phyloP scores from a whole-genome alignment of 1,140 invertebrate species.

The Colletes gigas region DNA sequence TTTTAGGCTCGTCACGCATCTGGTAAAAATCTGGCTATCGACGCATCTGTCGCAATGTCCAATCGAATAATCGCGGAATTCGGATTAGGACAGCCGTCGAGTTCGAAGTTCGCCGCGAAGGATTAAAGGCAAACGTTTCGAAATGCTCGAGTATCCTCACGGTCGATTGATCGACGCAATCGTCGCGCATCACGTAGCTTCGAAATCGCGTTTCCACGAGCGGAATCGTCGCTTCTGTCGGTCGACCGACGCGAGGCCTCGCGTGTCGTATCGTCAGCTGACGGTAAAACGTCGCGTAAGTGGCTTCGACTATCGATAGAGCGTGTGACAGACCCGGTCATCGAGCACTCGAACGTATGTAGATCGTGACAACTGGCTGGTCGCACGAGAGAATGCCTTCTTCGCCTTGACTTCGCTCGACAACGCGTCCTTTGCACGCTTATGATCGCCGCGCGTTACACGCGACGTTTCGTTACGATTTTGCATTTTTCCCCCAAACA shows the following conservation, averaged over 20 bases:
- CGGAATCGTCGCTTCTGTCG: background rate
- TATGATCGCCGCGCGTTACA: background rate
- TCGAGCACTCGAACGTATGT: conserved; percentile 1
- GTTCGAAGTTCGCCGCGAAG: too few relatives aligned
- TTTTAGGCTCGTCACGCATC: background rate
- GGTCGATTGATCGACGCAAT: background rate
- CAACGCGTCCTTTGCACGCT: background rate
- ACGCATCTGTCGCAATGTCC: background rate
- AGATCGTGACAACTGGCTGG: conserved; percentile 14
- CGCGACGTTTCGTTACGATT: background rate
- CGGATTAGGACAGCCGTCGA: background rate
- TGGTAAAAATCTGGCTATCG: background rate
- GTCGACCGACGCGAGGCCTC: background rate
- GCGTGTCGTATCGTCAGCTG: conserved; percentile 32
- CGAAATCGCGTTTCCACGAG: conserved; percentile 7
- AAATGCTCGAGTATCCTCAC: background rate
- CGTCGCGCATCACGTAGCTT: background rate
- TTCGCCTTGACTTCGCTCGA: background rate
- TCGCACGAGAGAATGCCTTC: background rate
- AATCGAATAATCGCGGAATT: background rate
- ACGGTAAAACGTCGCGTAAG: conserved; percentile 41
- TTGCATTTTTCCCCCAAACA: background rate
- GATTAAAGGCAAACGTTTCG: background rate
- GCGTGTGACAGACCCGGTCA: conserved; percentile 5
- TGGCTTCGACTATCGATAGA: conserved; percentile 48